Conservation (phyloP, 2,888 invertebrate genomes). For the Coenonympha arcania region DNA sequence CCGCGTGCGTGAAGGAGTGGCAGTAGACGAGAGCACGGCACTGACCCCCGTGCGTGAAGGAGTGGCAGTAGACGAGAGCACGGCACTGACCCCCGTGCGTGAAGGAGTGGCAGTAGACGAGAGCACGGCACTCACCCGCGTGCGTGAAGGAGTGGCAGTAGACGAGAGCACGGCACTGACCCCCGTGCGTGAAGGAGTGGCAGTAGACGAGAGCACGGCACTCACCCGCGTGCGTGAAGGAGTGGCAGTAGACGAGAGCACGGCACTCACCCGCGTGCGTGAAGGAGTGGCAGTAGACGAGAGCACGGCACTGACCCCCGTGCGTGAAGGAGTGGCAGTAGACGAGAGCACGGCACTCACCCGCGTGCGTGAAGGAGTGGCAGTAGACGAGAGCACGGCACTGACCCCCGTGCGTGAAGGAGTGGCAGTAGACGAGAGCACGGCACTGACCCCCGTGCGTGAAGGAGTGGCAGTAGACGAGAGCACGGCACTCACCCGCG, state of each 20-base stretch:
- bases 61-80: slow-evolving; percentile 87
- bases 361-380: slow-evolving; percentile 92
- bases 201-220: slow-evolving; percentile 80
- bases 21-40: slow-evolving; percentile 80
- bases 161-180: slow-evolving; percentile 70
- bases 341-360: slow-evolving; percentile 70
- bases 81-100: slow-evolving; percentile 81
- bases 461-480: slow-evolving; percentile 93
- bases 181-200: slow-evolving; percentile 92
- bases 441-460: slow-evolving; percentile 81
- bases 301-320: slow-evolving; percentile 71
- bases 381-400: slow-evolving; percentile 80
- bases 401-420: slow-evolving; percentile 88
- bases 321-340: slow-evolving; percentile 96
- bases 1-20: slow-evolving; percentile 92
- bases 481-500: slow-evolving; percentile 71
- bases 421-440: slow-evolving; percentile 87
- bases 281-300: slow-evolving; percentile 93
- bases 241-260: slow-evolving; percentile 87
- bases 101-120: slow-evolving; percentile 93
- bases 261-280: slow-evolving; percentile 81
- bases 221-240: slow-evolving; percentile 88
- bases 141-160: slow-evolving; percentile 96
- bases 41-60: slow-evolving; percentile 88
- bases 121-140: slow-evolving; percentile 71